Evolutionary conservation across 2,888 invertebrate species (phyloP), one percentile per base, ranked within the genome.

Genomic region (Scaptodrosophila latifasciaeformis): DNA sequence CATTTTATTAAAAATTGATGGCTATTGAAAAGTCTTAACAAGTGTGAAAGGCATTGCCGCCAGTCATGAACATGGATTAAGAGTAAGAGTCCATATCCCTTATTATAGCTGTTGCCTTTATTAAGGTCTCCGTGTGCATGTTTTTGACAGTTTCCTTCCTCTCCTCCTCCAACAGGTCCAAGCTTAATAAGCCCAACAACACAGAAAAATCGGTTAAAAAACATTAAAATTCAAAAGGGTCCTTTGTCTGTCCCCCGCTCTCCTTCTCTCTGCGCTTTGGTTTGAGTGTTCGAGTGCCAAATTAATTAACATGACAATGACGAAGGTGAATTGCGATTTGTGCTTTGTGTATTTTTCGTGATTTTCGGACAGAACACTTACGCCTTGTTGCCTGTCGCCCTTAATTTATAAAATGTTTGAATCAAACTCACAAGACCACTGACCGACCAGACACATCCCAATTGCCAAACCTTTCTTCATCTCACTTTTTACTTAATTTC

Each of bases 221-320:
- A n/a, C n/a, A n/a, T n/a, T n/a, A n/a, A n/a, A n/a, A n/a, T n/a
- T n/a, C n/a, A n/a, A n/a, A n/a, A n/a, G n/a, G n/a, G n/a, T n/a
- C n/a, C n/a, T n/a, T n/a, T n/a, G n/a, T n/a, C n/a, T n/a, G n/a
- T n/a, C n/a, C n/a, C n/a, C n/a, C n/a, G n/a, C n/a, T n/a, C n/a
- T n/a, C n/a, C n/a, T n/a, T n/a, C n/a, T n/a, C n/a, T n/a, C n/a
- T n/a, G n/a, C n/a, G n/a, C n/a, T n/a, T n/a, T n/a, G n/a, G n/a
- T n/a, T 48, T 35, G 39, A 24, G 21, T 21, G 45, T 34, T 34
- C 29, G 65, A 79, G 77, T 66, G 80, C 60, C 66, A 63, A 79
- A 81, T 81, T 78, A 78, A 81, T 78, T 81, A 78, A 69, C 81
- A 79, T 79, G 78, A 78, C 81, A 81, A 78, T 78, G 81, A 78